A percentile compares a stretch with the other conserved stretches of the same genome.
phyloP scores from a whole-genome alignment of 2,113 vertebrate genomes.

The Parotia lawesii region DNA sequence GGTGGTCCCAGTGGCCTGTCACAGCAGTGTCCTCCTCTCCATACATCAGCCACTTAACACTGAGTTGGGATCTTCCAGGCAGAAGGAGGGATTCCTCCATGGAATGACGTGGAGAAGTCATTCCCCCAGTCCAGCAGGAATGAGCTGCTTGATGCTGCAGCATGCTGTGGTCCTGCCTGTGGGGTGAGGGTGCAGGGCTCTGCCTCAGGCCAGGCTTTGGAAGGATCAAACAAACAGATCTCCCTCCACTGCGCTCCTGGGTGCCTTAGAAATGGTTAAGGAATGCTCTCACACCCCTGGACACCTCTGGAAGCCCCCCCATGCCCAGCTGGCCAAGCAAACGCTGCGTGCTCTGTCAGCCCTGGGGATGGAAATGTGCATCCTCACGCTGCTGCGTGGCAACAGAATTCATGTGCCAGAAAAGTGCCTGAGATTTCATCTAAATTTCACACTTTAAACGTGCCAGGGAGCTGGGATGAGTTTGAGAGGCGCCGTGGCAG shows the following conservation, averaged over 20 bases:
- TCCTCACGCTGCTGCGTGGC: rapidly evolving
- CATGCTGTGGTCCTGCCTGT: not conserved
- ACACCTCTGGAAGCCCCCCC: not conserved
- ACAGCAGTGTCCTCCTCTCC: not conserved
- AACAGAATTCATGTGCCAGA: not conserved
- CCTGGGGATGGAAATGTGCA: not conserved
- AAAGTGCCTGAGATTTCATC: not conserved
- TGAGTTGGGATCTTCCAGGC: not conserved
- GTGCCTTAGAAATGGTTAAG: not conserved
- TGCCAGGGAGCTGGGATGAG: not conserved
- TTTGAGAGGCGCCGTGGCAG: not conserved
- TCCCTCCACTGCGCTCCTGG: not conserved
- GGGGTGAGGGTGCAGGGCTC: not conserved
- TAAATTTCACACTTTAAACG: not conserved
- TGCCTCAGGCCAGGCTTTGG: not conserved
- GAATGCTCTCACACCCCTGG: not conserved
- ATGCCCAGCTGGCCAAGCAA: not conserved
- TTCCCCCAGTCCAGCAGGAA: not conserved
- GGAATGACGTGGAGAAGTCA: not conserved
- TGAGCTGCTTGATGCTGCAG: not conserved
- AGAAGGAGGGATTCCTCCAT: not conserved
- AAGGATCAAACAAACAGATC: not conserved
- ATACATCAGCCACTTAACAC: not conserved
- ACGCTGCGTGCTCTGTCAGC: not conserved
- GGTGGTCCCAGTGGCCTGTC: not conserved